Base-by-base conservation (phyloP, 2,113 vertebrate genomes). In the Hiodon alosoides region DNA sequence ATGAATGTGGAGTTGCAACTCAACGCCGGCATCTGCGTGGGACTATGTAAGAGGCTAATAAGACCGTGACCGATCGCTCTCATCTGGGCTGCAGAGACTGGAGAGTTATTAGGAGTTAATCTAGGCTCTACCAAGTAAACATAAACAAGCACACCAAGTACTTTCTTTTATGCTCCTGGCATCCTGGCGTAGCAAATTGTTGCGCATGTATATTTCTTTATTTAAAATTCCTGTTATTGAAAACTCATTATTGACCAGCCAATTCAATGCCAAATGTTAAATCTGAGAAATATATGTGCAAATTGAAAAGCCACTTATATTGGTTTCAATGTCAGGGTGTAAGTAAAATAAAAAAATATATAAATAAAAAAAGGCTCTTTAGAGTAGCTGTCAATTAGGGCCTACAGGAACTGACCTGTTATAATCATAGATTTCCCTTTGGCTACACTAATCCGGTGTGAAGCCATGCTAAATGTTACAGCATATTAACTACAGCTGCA, bases 401-500 rank as follows among this genome's bases (percentile, higher is more conserved):
- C 93, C 70, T 73, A 91, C 93, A 95, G 92, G 90, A 91, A 91
- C 84, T 86, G 90, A 92, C 90, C 78, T 85, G 85, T 92, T 89
- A 91, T 85, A 82, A 87, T 88, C 87, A 83, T 82, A 85, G 85
- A 87, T 86, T 84, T 87, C 82, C 87, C 90, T 84, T 79, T 91
- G 93, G 94, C 95, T 94, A 96, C 93, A 93, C 95, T 95, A 95
- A 91, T 92, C 89, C 90, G 93, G 93, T 96, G 95, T 96, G 94
- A 97, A 98, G 96, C 96, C 97, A 97, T 98, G 97, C 97, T 98
- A 98, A 97, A 97, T 95, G 93, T 98, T 97, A 97, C 95, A 98
- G 96, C 96, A 91, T 94, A 89, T 90, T 86, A 97, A 94, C 93
- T 95, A 95, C 90, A 95, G 93, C 93, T 93, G 94, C 92, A 89